Evolutionary conservation across 2,888 invertebrate genomes (phyloP).

Genomic region (Tortricodes alternella): DNA sequence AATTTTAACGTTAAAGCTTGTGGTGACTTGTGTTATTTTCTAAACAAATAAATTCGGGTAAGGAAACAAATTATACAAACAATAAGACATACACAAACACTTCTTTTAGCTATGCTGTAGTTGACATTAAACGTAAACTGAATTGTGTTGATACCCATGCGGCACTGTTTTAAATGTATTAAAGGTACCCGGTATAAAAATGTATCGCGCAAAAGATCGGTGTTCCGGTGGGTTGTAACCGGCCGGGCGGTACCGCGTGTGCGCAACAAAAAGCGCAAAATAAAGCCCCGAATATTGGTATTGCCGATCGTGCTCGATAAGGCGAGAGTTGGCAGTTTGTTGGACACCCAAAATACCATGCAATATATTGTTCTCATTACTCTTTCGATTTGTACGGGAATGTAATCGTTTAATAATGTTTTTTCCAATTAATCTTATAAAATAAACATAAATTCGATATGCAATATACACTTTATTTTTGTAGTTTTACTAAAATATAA

Average conservation of each 20-base stretch:
- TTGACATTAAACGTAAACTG: neutral
- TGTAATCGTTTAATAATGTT: neutral
- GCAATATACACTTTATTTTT: too few species aligned
- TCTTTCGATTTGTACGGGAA: constrained; percentile 14
- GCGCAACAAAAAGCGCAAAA: constrained; percentile 40
- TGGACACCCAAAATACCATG: constrained; percentile 10
- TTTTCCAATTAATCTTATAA: too few species aligned
- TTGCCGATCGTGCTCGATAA: constrained; percentile 47
- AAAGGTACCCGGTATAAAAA: constrained; percentile 38
- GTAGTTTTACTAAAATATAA: too few species aligned
- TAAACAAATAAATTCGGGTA: too few species aligned
- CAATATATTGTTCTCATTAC: constrained; percentile 11
- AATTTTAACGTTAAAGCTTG: neutral
- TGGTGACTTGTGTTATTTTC: neutral
- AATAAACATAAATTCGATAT: too few species aligned
- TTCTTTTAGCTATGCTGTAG: too few species aligned
- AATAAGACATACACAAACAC: too few species aligned
- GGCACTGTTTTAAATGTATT: neutral
- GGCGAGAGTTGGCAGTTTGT: constrained; percentile 18
- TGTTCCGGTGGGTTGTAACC: constrained; percentile 44
- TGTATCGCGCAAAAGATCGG: constrained; percentile 50
- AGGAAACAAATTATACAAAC: too few species aligned
- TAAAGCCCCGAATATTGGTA: constrained; percentile 37
- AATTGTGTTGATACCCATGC: neutral
- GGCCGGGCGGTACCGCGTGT: constrained; percentile 34